A percentile compares a stretch with the other conserved stretches of the same genome.
Conservation (phyloP, 2,888 invertebrate genomes). For the Oxytorus armatus region DNA sequence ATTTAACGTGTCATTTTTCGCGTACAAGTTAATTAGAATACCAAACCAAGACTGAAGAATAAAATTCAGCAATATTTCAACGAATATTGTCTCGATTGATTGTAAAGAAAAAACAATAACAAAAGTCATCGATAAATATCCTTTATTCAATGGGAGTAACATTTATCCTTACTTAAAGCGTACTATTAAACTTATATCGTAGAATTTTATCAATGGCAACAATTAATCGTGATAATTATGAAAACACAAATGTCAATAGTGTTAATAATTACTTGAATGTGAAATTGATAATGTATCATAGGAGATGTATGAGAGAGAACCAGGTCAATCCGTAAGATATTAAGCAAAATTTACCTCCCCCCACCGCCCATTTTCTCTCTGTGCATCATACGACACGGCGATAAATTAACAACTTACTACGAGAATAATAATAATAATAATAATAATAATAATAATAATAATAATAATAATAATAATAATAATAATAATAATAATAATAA, state of each 20-base stretch:
- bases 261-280: slow-evolving; percentile 51
- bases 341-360: slow-evolving; percentile 29
- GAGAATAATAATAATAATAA: slow-evolving; percentile 52
- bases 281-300: slow-evolving; percentile 53
- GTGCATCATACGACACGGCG: slow-evolving; percentile 38
- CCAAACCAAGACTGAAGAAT: slow-evolving; percentile 37
- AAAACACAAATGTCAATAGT: slow-evolving; percentile 67
- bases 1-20: too few relatives aligned
- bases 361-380: too few relatives aligned
- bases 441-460: slow-evolving; percentile 64
- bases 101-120: slow-evolving; percentile 34
- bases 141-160: slow-evolving; percentile 84
- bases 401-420: slow-evolving; percentile 56
- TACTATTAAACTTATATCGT: slow-evolving; percentile 82
- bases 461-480: slow-evolving; percentile 68
- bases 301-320: slow-evolving; percentile 24
- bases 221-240: slow-evolving; percentile 75
- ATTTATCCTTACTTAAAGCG: slow-evolving; percentile 84
- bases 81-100: slow-evolving; percentile 4
- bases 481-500: slow-evolving; percentile 69
- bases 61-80: background rate
- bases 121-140: slow-evolving; percentile 83
- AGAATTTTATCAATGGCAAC: slow-evolving; percentile 83
- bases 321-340: background rate
- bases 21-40: too few relatives aligned